Base-by-base conservation (phyloP, 2,113 vertebrate species). In the Apaloderma vittatum region DNA sequence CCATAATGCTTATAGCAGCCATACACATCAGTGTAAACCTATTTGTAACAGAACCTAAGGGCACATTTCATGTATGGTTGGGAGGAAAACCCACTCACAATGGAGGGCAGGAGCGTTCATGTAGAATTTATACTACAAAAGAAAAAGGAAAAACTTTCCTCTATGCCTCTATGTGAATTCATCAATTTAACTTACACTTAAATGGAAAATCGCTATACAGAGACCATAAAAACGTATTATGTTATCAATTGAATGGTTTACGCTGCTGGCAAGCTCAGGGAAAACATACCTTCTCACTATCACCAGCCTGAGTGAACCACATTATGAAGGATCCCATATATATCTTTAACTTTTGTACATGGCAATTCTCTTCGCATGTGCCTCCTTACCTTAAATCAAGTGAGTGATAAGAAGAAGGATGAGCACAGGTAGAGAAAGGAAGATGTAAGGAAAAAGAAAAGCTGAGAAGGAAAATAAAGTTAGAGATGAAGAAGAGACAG, bases 171-270 rank as follows among this genome's bases (percentile, higher is more conserved):
- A 92, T 95, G 96, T 97, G 97, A 97, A 97, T 97, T 97, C 97
- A 97, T 97, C 97, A 97, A 97, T 97, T 97, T 97, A 97, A 97
- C 95, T 97, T 97, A 97, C 96, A 96, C 95, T 97, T 97, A 97
- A 97, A 97, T 97, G 96, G 96, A 97, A 97, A 97, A 97, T 97
- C 97, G 95, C 97, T 97, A 97, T 97, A 97, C 96, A 97, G 96
- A 97, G 96, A 97, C 97, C 96, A 97, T 97, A 97, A 97, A 97
- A 97, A 97, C 93, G 80, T 97, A 97, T 97, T 97, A 97, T 94
- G 96, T 94, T 97, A 94, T 95, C 97, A 97, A 96, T 95, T 96
- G 97, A 97, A 97, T 97, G 97, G 97, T 97, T 97, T 97, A 97
- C 97, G 96, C 96, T 97, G 94, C 94, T 97, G 96, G 97, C 94